phyloP scores from a whole-genome alignment of 2,113 vertebrate species.

The Sorex araneus region DNA sequence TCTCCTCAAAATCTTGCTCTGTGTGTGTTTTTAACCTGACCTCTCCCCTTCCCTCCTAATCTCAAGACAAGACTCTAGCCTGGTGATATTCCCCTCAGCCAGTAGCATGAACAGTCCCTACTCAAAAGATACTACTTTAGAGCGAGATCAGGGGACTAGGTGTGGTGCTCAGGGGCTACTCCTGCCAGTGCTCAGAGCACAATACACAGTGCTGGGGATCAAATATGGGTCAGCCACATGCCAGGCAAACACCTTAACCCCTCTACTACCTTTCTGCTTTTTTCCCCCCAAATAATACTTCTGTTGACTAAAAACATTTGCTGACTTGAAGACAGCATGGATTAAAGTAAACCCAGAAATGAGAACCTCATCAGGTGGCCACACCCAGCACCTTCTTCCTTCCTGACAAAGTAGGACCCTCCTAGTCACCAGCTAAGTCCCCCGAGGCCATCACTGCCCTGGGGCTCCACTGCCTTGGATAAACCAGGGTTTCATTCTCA shows the following conservation, averaged over 20 bases:
- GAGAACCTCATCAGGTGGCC: not conserved
- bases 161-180: too few species aligned
- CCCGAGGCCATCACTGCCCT: not conserved
- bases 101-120: not conserved
- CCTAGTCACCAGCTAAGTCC: not conserved
- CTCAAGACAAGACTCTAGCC: slow-evolving; percentile 17
- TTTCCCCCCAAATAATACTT: not conserved
- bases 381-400: not conserved
- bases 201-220: too few species aligned
- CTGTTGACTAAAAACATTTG: not conserved
- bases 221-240: too few species aligned
- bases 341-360: not conserved
- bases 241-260: too few species aligned
- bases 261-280: not conserved
- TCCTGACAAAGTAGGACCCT: not conserved
- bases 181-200: too few species aligned
- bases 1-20: not conserved
- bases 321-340: not conserved
- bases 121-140: not conserved
- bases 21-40: not conserved
- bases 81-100: not conserved
- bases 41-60: not conserved
- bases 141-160: too few species aligned
- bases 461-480: not conserved
- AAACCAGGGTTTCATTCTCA: not conserved